These are phyloP conservation scores for Euplagia quadripunctaria DNA, from an alignment of 2,888 invertebrate species.

Conservation along the genomic window DNA sequence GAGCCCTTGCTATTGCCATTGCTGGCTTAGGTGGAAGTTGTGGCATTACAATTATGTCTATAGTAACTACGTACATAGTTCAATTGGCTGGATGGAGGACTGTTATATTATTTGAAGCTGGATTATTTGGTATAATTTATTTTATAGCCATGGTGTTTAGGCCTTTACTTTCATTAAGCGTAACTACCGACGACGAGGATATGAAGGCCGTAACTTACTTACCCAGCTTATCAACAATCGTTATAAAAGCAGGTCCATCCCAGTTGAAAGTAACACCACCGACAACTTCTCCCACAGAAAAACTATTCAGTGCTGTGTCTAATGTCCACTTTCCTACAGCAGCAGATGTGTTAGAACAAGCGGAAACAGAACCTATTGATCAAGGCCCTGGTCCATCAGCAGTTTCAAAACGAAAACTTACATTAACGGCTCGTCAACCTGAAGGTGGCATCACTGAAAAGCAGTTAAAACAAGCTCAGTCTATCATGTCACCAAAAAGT, in stretches of 20 bases:
- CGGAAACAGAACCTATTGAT: neutral
- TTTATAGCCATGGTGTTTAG: constrained; percentile 56
- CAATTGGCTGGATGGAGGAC: constrained; percentile 75
- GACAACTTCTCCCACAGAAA: constrained; percentile 44
- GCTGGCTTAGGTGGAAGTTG: constrained; percentile 73
- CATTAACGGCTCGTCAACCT: constrained; percentile 67
- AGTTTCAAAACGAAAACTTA: constrained; percentile 60
- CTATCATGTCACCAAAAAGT: constrained; percentile 70
- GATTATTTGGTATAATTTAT: constrained; percentile 70
- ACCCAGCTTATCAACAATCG: constrained; percentile 62
- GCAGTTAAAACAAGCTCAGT: constrained; percentile 75
- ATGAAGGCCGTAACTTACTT: constrained; percentile 78
- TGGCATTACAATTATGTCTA: constrained; percentile 74
- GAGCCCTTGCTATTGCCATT: constrained; percentile 74
- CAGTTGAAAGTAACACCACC: constrained; percentile 54
- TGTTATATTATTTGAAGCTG: constrained; percentile 72
- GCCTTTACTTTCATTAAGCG: constrained; percentile 74
- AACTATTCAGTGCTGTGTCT: constrained; percentile 23
- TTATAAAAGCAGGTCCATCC: constrained; percentile 53
- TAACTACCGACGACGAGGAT: constrained; percentile 69
- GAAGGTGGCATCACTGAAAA: constrained; percentile 69
- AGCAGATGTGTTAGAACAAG: constrained; percentile 3
- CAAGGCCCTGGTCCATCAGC: constrained; percentile 65
- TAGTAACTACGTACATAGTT: constrained; percentile 69
- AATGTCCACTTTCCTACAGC: constrained; percentile 11